Evolutionary conservation across 2,113 vertebrate species (phyloP).

Genomic region (Eurypyga helias): DNA sequence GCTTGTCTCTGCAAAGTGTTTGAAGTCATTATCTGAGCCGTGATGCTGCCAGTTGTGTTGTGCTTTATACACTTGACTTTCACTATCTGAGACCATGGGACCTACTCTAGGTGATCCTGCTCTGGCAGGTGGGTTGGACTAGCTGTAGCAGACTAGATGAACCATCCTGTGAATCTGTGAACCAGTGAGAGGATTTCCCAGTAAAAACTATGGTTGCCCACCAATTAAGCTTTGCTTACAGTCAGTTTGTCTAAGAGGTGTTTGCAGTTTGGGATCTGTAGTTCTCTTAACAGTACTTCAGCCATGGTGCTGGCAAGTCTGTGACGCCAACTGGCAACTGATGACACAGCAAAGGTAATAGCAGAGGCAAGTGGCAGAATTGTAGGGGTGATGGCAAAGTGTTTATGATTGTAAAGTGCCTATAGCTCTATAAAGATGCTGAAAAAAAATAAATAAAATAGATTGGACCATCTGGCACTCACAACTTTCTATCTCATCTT

Average conservation of each 20-base stretch:
- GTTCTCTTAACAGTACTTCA: neutral
- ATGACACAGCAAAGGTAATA: neutral
- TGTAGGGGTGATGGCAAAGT: neutral
- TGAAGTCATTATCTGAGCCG: neutral
- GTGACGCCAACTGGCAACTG: neutral
- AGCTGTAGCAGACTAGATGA: too few relatives aligned
- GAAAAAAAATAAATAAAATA: slow-evolving; percentile 37
- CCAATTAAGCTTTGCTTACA: neutral
- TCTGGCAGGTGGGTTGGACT: too few relatives aligned
- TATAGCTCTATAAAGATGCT: neutral
- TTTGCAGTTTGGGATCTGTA: neutral
- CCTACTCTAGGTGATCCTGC: too few relatives aligned
- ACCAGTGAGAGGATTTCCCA: neutral
- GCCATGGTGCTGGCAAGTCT: neutral
- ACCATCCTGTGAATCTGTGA: too few relatives aligned
- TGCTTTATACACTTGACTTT: neutral
- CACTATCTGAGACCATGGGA: too few relatives aligned
- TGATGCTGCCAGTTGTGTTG: neutral
- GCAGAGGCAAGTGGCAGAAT: neutral
- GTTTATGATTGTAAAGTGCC: neutral
- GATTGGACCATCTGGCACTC: slow-evolving; percentile 30
- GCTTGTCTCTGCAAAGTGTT: neutral
- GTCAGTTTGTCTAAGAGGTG: neutral
- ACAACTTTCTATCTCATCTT: neutral
- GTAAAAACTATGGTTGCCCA: neutral